phyloP scores from a whole-genome alignment of 2,888 invertebrate species.

The Tachina fera region DNA sequence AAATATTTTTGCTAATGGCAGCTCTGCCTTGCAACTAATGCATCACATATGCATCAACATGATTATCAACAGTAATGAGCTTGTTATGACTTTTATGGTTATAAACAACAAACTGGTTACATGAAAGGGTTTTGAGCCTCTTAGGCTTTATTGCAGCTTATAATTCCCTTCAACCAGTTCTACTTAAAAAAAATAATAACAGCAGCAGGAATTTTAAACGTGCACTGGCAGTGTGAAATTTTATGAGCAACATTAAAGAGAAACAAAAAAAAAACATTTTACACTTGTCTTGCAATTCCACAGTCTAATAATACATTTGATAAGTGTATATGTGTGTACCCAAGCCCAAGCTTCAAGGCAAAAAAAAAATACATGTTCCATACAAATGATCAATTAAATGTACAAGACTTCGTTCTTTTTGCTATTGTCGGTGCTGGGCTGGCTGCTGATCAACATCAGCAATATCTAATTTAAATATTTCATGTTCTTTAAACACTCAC shows the following conservation, averaged over 20 bases:
- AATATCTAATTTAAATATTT: slow-evolving; percentile 61
- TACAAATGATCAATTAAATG: slow-evolving; percentile 65
- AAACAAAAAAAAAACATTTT: slow-evolving; percentile 13
- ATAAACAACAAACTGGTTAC: slow-evolving; percentile 66
- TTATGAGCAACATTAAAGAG: slow-evolving; percentile 3
- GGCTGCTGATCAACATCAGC: slow-evolving; percentile 36
- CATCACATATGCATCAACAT: slow-evolving; percentile 62
- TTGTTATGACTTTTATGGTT: slow-evolving; percentile 71
- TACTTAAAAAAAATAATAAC: not conserved
- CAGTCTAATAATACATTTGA: slow-evolving; percentile 26
- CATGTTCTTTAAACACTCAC: slow-evolving; percentile 41
- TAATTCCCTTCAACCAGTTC: slow-evolving; percentile 16
- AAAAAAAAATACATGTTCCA: slow-evolving; percentile 10
- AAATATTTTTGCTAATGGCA: slow-evolving; percentile 2
- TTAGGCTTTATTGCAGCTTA: slow-evolving; percentile 12
- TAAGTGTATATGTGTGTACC: not conserved
- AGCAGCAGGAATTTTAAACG: slow-evolving; percentile 40
- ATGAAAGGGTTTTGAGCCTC: slow-evolving; percentile 39
- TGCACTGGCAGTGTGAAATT: slow-evolving; percentile 61
- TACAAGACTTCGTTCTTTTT: slow-evolving; percentile 33
- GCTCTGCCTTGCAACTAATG: slow-evolving; percentile 34
- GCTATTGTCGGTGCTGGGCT: not conserved
- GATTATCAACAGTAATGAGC: slow-evolving; percentile 71
- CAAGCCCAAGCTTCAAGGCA: not conserved
- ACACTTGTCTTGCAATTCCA: slow-evolving; percentile 48